Evolutionary conservation across 2,888 invertebrate genomes (phyloP), one percentile per base, ranked within the genome.

Genomic region (Himalopsyche anomala): DNA sequence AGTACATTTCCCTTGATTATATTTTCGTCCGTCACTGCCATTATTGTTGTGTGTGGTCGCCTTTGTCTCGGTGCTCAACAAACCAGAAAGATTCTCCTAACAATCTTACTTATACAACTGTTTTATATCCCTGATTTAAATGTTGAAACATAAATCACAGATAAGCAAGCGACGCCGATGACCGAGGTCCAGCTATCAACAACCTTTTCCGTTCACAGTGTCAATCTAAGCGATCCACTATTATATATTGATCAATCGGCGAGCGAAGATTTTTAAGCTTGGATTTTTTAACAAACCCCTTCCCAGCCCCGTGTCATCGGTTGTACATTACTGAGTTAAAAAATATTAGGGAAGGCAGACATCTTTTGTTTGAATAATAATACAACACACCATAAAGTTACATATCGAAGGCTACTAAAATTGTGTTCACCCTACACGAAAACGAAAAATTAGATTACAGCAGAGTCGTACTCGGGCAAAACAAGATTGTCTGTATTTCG

Each of bases 71-170:
- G 11, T 28, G 84, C n/a, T 62, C 81, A 62, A 84, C 51, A 84
- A 62, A 81, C 81, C 81, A 45, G 56, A 19, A 54, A 45, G 62
- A 84, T 19, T 42, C 81, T 51, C 36, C 69, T 81, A 81, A 81
- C 84, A 80, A 84, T 84, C 81, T 62, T 28, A 62, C 62, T n/a
- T 62, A 62, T 62, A 62, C 62, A 62, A 62, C 62, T 62, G 62
- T 62, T 62, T 62, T 62, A 62, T 62, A 62, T 62, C 62, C 62
- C 62, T 19, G 62, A 62, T 62, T 62, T 62, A 62, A 80, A 79
- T 56, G 51, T 69, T 69, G 79, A 82, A 56, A 82, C 85, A 85
- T 85, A 85, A 85, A 85, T 85, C 85, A 85, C 85, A 82, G 85
- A 85, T 85, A 85, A 82, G 62, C 80, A 36, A 19, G 80, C 17